Base-by-base conservation (phyloP, 2,113 vertebrate species). In the Oreotrochilus melanogaster region DNA sequence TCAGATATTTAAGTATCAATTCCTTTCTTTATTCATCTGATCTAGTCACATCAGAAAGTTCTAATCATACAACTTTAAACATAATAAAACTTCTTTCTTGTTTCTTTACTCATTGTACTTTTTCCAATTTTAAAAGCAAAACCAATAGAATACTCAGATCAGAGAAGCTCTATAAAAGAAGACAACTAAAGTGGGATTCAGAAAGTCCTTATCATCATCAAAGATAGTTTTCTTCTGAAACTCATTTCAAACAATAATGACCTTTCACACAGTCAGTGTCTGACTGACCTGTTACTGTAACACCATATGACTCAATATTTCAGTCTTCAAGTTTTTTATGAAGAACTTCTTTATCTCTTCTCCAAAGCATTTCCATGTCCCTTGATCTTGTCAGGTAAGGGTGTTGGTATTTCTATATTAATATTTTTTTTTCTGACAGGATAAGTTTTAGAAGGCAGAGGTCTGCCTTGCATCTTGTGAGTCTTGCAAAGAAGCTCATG, bases 191-290 rank as follows among this genome's bases (percentile, higher is more conserved):
- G 33, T 45, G 27, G 60, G 37, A 61, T 73, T 89, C 78, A 73
- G 42, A 69, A 50, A 33, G 39, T 72, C 42, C 42, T 35, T 80
- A 7, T 84, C 64, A 61, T 50, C 73, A 85, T 87, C 61, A 89
- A 86, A 93, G 85, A 45, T 37, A 78, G 9, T 10, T 70, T 89
- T 93, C 81, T 84, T 88, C 64, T 83, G 75, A 84, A 93, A 70
- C 33, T 78, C 1, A 0, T 84, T 95, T 95, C 65, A 84, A 79
- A 84, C 45, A 57, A 51, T 33, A 39, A 91, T 37, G 64, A 78
- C 30, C 19, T 86, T 69, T 21, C 48, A 91, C 43, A 89, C 42
- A 54, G 54, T 5, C 31, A 37, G 48, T 43, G 42, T 82, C 67
- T 64, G 61, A 67, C 15, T 90, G 75, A 79, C 53, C 56, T 78